phyloP scores from a whole-genome alignment of 1,140 invertebrate species.

The Drosophila busckii region DNA sequence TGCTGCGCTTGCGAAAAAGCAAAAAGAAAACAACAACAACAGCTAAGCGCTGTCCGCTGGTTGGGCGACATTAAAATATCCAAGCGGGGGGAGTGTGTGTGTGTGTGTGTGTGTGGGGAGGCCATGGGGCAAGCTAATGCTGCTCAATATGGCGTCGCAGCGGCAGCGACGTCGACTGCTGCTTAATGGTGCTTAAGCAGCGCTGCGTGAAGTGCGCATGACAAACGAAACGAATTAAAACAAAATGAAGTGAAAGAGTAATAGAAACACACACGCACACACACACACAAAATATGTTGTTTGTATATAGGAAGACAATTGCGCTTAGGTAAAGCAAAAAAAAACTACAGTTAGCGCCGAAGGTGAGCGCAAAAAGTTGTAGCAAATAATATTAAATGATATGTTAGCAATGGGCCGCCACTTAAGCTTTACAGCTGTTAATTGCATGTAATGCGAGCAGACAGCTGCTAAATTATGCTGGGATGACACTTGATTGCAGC shows the following conservation, averaged over 20 bases:
- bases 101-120: not conserved
- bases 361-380: slow-evolving; percentile 22
- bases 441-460: too few species aligned
- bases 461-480: too few species aligned
- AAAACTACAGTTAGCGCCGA: slow-evolving; percentile 39
- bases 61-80: slow-evolving; percentile 46
- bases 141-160: slow-evolving; percentile 61
- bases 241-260: slow-evolving; percentile 12
- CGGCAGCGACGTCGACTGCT: slow-evolving; percentile 44
- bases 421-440: too few species aligned
- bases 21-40: too few species aligned
- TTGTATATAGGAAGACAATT: slow-evolving; percentile 65
- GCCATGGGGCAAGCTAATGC: not conserved
- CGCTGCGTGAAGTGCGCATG: slow-evolving; percentile 16
- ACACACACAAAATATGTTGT: slow-evolving; percentile 5
- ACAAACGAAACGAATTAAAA: slow-evolving; percentile 13
- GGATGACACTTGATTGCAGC: too few species aligned
- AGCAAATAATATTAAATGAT: too few species aligned
- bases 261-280: slow-evolving; percentile 21
- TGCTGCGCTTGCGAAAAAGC: slow-evolving; percentile 72
- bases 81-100: slow-evolving; percentile 4
- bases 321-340: slow-evolving; percentile 12
- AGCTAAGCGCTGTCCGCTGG: slow-evolving; percentile 62
- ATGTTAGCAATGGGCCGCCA: too few species aligned
- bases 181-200: slow-evolving; percentile 68